phyloP scores from a whole-genome alignment of 2,113 vertebrate species.

The Probosciger aterrimus region DNA sequence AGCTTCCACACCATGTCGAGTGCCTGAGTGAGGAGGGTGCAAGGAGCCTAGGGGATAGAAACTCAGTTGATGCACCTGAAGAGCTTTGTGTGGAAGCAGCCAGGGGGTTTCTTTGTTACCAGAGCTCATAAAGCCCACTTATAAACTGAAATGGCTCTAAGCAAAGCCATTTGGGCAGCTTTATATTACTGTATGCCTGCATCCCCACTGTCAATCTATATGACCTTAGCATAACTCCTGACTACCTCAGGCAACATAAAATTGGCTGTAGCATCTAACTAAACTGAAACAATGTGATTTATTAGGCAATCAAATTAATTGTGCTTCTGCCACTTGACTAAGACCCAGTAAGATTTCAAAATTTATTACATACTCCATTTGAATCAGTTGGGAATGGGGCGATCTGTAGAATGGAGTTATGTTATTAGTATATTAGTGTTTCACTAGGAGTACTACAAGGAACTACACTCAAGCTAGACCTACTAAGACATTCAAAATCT shows the following conservation, averaged over 20 bases:
- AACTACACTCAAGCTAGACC: not conserved
- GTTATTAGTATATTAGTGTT: not conserved
- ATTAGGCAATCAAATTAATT: not conserved
- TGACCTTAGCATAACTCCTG: not conserved
- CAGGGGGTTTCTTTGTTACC: not conserved
- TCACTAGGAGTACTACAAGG: not conserved
- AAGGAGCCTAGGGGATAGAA: not conserved
- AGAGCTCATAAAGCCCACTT: not conserved
- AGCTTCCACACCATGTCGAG: not conserved
- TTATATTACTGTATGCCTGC: not conserved
- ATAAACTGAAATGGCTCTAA: not conserved
- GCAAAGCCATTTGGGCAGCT: not conserved
- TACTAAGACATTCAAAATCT: not conserved
- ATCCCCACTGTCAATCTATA: not conserved
- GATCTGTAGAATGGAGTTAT: not conserved
- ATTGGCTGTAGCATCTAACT: not conserved
- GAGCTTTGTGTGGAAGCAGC: not conserved
- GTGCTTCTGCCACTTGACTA: not conserved
- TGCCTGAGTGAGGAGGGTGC: fast-evolving
- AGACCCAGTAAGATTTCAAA: not conserved
- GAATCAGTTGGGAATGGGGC: not conserved
- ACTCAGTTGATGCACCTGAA: not conserved
- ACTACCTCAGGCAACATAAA: not conserved
- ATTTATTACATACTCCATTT: not conserved
- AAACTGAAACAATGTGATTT: not conserved